Evolutionary conservation across 2,797 vertebrate species (phyloP).

Genomic region (Hydrolagus colliei): DNA sequence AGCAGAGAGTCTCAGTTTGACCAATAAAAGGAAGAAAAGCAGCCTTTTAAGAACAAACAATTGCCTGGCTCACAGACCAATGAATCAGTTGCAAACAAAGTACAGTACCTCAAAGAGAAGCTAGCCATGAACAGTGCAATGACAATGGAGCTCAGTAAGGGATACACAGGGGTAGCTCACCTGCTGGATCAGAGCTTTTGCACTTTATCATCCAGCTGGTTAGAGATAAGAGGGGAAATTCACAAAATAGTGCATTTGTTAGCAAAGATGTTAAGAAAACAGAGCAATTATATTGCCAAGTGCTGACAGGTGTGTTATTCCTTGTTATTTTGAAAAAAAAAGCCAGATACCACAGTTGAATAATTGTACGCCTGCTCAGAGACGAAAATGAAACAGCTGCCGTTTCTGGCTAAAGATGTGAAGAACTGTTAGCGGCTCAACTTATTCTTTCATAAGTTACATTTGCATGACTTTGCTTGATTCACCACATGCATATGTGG

Average conservation of each 20-base stretch:
- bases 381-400: constrained; percentile 53
- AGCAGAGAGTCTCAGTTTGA: neutral
- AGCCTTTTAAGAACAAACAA: constrained; percentile 23
- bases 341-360: constrained; percentile 51
- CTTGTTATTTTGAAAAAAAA: constrained; percentile 55
- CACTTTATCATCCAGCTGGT: constrained; percentile 9
- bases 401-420: constrained; percentile 40
- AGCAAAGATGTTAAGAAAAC: constrained; percentile 10
- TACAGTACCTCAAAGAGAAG: constrained; percentile 1
- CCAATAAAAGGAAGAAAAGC: neutral
- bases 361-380: constrained; percentile 46
- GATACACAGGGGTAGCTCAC: neutral
- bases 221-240: constrained; percentile 2
- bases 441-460: constrained; percentile 35
- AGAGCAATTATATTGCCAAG: constrained; percentile 34
- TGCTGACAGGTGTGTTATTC: constrained; percentile 56
- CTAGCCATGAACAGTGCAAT: constrained; percentile 3
- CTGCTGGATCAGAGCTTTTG: neutral
- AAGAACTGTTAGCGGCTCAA: constrained; percentile 40
- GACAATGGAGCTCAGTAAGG: neutral
- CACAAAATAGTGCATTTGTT: neutral
- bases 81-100: neutral
- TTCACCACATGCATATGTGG: constrained; percentile 38
- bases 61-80: neutral
- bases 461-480: constrained; percentile 41